phyloP scores from a whole-genome alignment of 2,113 vertebrate genomes.

The Petrocephalus microphthalmus region DNA sequence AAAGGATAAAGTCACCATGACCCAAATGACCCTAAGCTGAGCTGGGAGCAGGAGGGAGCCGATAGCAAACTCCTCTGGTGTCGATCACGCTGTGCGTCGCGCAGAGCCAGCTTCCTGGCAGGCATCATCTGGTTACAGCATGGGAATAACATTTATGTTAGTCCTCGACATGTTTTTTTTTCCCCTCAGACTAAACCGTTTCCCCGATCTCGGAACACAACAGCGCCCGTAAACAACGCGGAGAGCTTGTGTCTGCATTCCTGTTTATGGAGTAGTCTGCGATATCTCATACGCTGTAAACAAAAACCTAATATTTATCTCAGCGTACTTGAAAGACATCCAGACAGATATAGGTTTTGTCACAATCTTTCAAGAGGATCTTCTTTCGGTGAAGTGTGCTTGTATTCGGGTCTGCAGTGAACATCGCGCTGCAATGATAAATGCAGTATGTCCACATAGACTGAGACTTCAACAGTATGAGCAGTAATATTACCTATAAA shows the following conservation, averaged over 20 bases:
- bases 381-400: not conserved
- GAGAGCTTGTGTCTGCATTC: not conserved
- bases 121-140: not conserved
- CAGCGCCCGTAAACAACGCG: not conserved
- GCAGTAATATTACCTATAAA: not conserved
- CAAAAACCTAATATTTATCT: slow-evolving; percentile 15
- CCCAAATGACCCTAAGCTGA: not conserved
- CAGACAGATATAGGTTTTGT: not conserved
- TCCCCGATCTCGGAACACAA: not conserved
- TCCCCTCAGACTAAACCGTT: not conserved
- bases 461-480: not conserved
- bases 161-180: not conserved
- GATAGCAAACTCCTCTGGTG: not conserved
- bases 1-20: not conserved
- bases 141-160: slow-evolving; percentile 1
- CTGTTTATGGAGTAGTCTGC: not conserved
- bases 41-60: not conserved
- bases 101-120: not conserved
- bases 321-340: not conserved
- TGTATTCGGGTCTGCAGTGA: not conserved
- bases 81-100: not conserved
- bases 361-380: slow-evolving; percentile 9
- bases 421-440: slow-evolving; percentile 29
- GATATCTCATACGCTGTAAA: not conserved
- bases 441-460: not conserved